phyloP scores from a whole-genome alignment of 2,113 vertebrate species.

The Romanogobio albipinnatus region DNA sequence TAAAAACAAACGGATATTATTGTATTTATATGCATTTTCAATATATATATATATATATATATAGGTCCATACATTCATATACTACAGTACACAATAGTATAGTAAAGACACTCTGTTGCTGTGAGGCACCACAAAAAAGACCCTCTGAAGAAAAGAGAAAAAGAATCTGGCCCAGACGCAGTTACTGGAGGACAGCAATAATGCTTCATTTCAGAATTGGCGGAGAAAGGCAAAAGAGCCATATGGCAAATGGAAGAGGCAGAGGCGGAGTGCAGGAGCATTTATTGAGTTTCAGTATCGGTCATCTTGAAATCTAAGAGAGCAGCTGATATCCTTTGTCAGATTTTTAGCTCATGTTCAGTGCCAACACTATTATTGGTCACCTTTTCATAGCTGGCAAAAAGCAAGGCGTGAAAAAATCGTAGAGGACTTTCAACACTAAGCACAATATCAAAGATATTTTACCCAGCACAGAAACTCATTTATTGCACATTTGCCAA shows the following conservation, averaged over 20 bases:
- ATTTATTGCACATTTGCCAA: conserved; percentile 35
- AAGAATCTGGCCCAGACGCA: conserved; percentile 26
- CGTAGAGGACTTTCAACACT: not conserved
- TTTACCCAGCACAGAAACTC: conserved; percentile 5
- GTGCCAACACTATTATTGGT: not conserved
- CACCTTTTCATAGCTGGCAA: not conserved
- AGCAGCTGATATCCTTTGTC: conserved; percentile 27
- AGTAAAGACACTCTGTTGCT: not conserved
- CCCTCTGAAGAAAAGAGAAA: conserved; percentile 1
- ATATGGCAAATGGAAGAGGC: conserved; percentile 29
- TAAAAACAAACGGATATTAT: conserved; percentile 26
- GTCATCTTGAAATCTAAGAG: conserved; percentile 21
- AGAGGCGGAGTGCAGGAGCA: not conserved
- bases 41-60: not conserved
- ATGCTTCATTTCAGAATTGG: conserved; percentile 19
- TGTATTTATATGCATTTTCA: not conserved
- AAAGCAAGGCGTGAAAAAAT: not conserved
- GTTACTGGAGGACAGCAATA: conserved; percentile 27
- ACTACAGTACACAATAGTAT: not conserved
- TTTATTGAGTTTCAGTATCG: conserved; percentile 1
- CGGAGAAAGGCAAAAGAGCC: conserved; percentile 13
- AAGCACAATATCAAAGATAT: conserved; percentile 26
- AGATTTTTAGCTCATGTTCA: conserved; percentile 28
- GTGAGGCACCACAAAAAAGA: not conserved
- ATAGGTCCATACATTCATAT: not conserved